Evolutionary conservation across 2,888 invertebrate genomes (phyloP), one percentile per base, ranked within the genome.

Genomic region (Elysia crispata): DNA sequence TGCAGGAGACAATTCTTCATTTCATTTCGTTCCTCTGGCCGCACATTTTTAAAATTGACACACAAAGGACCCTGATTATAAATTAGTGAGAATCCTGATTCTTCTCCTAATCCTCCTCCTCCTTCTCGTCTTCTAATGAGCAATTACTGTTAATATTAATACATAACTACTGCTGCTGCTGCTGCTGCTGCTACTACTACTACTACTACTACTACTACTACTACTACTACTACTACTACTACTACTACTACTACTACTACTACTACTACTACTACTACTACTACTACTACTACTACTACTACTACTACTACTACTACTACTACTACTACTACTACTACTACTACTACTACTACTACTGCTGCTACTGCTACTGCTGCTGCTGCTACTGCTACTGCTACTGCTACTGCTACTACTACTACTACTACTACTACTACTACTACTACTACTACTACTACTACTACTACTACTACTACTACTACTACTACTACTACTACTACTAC

Each of bases 301-400:
- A 54, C 54, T 54, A 54, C 54, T 54, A 18, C 54, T 54, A 18
- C 54, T 54, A 18, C 18, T 54, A 18, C 54, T 54, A 18, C 54
- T 54, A 54, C 54, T 54, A 54, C 54, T 54, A 54, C 54, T 54
- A 54, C 54, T 54, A 54, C 54, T 54, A 54, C 54, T 54, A 54
- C 54, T 54, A 18, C 54, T 54, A 18, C 54, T 54, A 18, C 18
- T 54, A 18, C 54, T 54, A 18, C 54, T 54, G 18, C 54, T 54
- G 18, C 54, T 54, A 54, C 54, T 54, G 18, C 54, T 54, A 54
- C 54, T 54, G 18, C 18, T 54, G 54, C 54, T 54, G 54, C 54
- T 54, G 54, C 54, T 54, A 54, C n/a, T n/a, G n/a, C n/a, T n/a
- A n/a, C n/a, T n/a, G n/a, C n/a, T n/a, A n/a, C n/a, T n/a, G n/a